phyloP scores from a whole-genome alignment of 2,113 vertebrate genomes.

The Ptychochromis oligacanthus region DNA sequence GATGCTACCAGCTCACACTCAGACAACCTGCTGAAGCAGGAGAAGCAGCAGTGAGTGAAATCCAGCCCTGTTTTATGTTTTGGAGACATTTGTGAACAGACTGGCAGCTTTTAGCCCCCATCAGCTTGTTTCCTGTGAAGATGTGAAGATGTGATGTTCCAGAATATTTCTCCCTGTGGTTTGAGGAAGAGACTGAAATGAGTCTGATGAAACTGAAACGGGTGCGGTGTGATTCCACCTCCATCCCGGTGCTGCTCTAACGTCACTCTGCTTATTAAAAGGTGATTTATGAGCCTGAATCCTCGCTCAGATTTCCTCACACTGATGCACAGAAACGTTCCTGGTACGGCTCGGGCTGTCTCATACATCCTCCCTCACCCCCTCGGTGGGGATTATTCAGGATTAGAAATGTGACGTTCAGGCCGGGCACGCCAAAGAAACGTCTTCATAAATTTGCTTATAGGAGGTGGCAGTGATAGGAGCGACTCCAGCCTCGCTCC shows the following conservation, averaged over 20 bases:
- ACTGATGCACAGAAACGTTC: slow-evolving; percentile 62
- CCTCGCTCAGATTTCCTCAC: slow-evolving; percentile 52
- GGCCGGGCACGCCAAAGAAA: slow-evolving; percentile 55
- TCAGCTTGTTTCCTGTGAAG: background rate
- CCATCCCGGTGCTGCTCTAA: background rate
- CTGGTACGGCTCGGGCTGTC: slow-evolving; percentile 37
- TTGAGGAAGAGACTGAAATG: background rate
- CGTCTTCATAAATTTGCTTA: slow-evolving; percentile 60
- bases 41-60: background rate
- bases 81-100: background rate
- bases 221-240: background rate
- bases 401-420: slow-evolving; percentile 61
- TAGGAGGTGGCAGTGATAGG: slow-evolving; percentile 68
- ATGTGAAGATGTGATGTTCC: background rate
- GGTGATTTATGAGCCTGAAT: slow-evolving; percentile 33
- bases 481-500: slow-evolving; percentile 12
- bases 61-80: background rate
- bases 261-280: background rate
- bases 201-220: slow-evolving; percentile 7
- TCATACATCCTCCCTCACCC: slow-evolving; percentile 61
- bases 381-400: slow-evolving; percentile 56
- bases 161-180: background rate
- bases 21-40: background rate
- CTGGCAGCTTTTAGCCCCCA: background rate
- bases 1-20: background rate